Base-by-base conservation (phyloP, 2,797 vertebrate species). In the Acomys russatus region DNA sequence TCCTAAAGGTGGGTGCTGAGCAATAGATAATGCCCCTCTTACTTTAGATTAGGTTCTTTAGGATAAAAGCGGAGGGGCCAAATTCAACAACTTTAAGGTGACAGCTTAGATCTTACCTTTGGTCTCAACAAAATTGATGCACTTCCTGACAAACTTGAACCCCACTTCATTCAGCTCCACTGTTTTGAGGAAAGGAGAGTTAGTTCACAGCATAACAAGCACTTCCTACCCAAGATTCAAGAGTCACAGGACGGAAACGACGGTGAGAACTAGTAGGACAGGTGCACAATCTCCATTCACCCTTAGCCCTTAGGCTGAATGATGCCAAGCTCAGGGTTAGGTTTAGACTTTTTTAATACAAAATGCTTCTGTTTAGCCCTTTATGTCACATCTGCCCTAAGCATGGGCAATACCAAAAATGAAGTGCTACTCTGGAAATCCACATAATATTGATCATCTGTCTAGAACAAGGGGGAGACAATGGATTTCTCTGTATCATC, bases 161-260 rank as follows among this genome's bases (percentile, higher is more conserved):
- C 99, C 99, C 2, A 99, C 98, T 97, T 99, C 99, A 80, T 99
- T 99, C 97, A 99, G 98, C 85, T 99, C 99, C 99, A 99, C 99
- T 99, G 98, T 96, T 77, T 79, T 11, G 86, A 92, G 88, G 0
- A 95, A 95, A 96, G 38, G 0, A 10, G 33, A 38, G n/a, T 98
- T 89, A 98, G 95, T 78, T 74, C 35, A 18, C 66, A 49, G 10
- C 70, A 10, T 38, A 88, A 77, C 44, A 92, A 18, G 30, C 9
- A 30, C 74, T 38, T 25, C 33, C 77, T 59, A 92, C 4, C 7
- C 88, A 93, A 89, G 38, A 91, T 92, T 84, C 61, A 87, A 35
- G 64, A 10, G 73, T 33, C 44, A 70, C n/a, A 30, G 33, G 28
- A 92, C 90, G 59, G 38, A 38, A 44, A 90, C 15, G 61, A 0